phyloP scores from a whole-genome alignment of 2,888 invertebrate genomes.

The Cantharis rufa region DNA sequence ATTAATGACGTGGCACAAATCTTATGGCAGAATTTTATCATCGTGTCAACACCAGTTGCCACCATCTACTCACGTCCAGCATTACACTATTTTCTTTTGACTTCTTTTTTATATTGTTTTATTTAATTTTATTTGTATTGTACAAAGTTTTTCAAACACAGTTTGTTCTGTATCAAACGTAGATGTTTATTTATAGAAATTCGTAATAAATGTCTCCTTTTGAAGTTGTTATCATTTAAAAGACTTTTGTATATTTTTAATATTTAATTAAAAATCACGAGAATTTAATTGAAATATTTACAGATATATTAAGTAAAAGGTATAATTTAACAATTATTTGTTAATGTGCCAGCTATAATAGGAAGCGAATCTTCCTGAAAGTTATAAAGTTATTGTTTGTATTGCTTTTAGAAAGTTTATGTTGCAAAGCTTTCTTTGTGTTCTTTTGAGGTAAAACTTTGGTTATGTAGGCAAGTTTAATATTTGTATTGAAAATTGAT shows the following conservation, averaged over 20 bases:
- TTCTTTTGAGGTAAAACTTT: slow-evolving; percentile 27
- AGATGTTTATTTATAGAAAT: background rate
- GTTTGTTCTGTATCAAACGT: background rate
- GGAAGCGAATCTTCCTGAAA: slow-evolving; percentile 8
- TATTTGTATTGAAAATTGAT: slow-evolving; percentile 44
- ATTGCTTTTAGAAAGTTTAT: slow-evolving; percentile 23
- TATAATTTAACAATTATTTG: slow-evolving; percentile 18
- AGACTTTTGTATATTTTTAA: background rate
- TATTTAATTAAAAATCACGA: background rate
- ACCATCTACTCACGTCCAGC: slow-evolving; percentile 46
- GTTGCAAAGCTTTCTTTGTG: slow-evolving; percentile 24
- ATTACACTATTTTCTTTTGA: slow-evolving; percentile 35
- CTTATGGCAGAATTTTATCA: slow-evolving; percentile 52
- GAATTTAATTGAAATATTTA: background rate
- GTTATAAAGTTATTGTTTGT: slow-evolving; percentile 19
- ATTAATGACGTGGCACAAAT: slow-evolving; percentile 53
- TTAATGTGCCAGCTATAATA: slow-evolving; percentile 2
- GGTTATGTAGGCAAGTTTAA: slow-evolving; percentile 39
- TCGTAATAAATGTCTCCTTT: background rate
- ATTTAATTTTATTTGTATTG: slow-evolving; percentile 4
- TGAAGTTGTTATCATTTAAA: background rate
- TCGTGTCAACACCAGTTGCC: slow-evolving; percentile 55
- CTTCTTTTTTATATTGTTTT: background rate
- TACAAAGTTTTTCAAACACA: background rate
- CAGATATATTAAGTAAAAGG: background rate